Percentiles rank a stretch among this genome's conserved stretches.
phyloP scores from a whole-genome alignment of 1,140 invertebrate genomes.

The Littorina saxatilis region DNA sequence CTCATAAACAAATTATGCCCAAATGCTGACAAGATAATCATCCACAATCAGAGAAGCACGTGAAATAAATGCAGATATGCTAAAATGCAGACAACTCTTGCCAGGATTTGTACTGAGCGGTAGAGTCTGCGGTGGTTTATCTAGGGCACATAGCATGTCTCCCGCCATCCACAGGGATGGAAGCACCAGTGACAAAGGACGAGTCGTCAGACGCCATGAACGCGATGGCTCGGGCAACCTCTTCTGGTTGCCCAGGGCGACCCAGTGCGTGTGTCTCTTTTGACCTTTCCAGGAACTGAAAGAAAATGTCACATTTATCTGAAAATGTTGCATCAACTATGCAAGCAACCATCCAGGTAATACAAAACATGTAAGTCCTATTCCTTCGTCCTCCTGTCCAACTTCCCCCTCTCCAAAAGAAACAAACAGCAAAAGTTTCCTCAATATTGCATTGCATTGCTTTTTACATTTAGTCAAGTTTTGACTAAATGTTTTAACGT shows the following conservation, averaged over 20 bases:
- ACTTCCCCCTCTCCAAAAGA: neutral
- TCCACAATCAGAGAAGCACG: too few relatives aligned
- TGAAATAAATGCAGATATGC: too few relatives aligned
- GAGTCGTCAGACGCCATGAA: slow-evolving; percentile 89
- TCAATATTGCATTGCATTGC: neutral
- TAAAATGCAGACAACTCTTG: too few relatives aligned
- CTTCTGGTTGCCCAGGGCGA: slow-evolving; percentile 83
- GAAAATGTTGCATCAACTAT: too few relatives aligned
- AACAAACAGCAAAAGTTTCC: neutral
- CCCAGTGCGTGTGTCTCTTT: slow-evolving; percentile 89
- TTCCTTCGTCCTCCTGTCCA: neutral
- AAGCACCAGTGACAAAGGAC: slow-evolving; percentile 88
- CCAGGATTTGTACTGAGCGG: too few relatives aligned
- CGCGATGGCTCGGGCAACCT: slow-evolving; percentile 89
- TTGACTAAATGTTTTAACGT: too few relatives aligned
- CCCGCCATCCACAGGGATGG: slow-evolving; percentile 89
- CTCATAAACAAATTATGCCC: too few relatives aligned
- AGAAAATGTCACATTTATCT: too few relatives aligned
- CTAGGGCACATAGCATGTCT: slow-evolving; percentile 86
- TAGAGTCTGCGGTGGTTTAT: too few relatives aligned
- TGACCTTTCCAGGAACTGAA: slow-evolving; percentile 83
- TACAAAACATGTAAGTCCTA: neutral
- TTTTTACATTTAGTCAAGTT: neutral
- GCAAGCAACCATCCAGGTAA: too few relatives aligned
- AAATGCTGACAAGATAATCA: too few relatives aligned